A percentile compares a stretch with the other conserved stretches of the same genome.
Evolutionary conservation across 2,113 vertebrate species (phyloP).

Genomic region (Pollachius pollachius): DNA sequence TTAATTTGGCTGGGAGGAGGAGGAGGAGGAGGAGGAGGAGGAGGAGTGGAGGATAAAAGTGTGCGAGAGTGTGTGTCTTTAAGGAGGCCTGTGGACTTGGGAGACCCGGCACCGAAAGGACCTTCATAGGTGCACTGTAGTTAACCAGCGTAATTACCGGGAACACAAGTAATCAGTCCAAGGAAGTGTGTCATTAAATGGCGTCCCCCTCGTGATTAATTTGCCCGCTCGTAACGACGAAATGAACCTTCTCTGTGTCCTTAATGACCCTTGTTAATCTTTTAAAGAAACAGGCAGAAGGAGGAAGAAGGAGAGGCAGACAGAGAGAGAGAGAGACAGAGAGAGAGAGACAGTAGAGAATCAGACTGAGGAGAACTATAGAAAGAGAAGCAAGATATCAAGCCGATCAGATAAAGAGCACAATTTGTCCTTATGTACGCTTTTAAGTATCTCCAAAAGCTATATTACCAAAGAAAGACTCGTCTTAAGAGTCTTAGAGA

Average conservation of each 20-base stretch:
- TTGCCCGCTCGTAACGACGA: slow-evolving; percentile 79
- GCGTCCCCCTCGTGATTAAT: slow-evolving; percentile 84
- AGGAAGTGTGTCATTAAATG: slow-evolving; percentile 84
- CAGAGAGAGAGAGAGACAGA: slow-evolving; percentile 14
- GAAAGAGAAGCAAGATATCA: no score
- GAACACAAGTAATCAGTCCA: slow-evolving; percentile 83
- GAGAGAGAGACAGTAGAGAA: slow-evolving; percentile 11
- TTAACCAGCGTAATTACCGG: slow-evolving; percentile 84
- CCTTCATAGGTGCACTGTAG: slow-evolving; percentile 72
- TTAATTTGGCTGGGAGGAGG: slow-evolving; percentile 67
- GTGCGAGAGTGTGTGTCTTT: slow-evolving; percentile 46
- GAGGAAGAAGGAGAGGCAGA: slow-evolving; percentile 21
- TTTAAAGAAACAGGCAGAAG: slow-evolving; percentile 78
- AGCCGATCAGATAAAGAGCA: no score
- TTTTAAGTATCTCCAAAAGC: slow-evolving; percentile 16
- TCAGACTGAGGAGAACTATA: slow-evolving; percentile 6
- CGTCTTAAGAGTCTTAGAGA: neutral
- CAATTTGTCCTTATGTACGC: no score
- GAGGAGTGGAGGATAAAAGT: slow-evolving; percentile 47
- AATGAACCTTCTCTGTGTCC: slow-evolving; percentile 78
- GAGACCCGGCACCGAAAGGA: slow-evolving; percentile 66
- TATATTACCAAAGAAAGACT: slow-evolving; percentile 18
- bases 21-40: slow-evolving; percentile 15
- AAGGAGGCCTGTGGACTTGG: slow-evolving; percentile 57
- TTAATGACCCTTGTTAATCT: slow-evolving; percentile 82